These are phyloP conservation scores for Onthophagus sagittarius DNA, from an alignment of 2,888 invertebrate genomes.

Conservation along the genomic window DNA sequence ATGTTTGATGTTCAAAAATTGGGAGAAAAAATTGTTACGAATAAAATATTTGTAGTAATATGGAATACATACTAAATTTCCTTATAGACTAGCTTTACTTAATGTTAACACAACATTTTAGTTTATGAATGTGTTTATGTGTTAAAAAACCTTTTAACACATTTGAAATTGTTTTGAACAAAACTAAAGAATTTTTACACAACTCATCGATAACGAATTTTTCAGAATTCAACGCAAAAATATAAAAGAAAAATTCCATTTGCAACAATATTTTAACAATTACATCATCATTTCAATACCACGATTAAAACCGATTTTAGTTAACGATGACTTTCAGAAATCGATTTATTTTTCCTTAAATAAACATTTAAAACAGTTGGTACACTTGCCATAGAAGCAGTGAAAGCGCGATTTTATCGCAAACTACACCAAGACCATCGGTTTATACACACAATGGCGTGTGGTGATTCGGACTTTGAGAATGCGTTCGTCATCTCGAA, in stretches of 20 bases:
- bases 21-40: neutral
- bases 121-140: too few species aligned
- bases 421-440: neutral
- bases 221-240: too few species aligned
- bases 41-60: too few species aligned
- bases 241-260: too few species aligned
- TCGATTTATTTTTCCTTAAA: neutral
- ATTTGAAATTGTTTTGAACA: too few species aligned
- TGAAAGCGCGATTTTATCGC: neutral
- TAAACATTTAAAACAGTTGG: neutral
- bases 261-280: neutral
- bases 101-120: too few species aligned
- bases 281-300: neutral
- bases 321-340: neutral
- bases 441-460: neutral
- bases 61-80: too few species aligned
- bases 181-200: too few species aligned
- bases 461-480: neutral
- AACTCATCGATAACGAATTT: too few species aligned
- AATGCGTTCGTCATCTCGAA: neutral
- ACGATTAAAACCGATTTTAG: neutral
- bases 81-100: too few species aligned
- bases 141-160: too few species aligned
- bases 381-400: neutral
- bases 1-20: neutral